Evolutionary conservation across 2,113 vertebrate species (phyloP), one percentile per base, ranked within the genome.

Genomic region (Pollimyrus isidori): DNA sequence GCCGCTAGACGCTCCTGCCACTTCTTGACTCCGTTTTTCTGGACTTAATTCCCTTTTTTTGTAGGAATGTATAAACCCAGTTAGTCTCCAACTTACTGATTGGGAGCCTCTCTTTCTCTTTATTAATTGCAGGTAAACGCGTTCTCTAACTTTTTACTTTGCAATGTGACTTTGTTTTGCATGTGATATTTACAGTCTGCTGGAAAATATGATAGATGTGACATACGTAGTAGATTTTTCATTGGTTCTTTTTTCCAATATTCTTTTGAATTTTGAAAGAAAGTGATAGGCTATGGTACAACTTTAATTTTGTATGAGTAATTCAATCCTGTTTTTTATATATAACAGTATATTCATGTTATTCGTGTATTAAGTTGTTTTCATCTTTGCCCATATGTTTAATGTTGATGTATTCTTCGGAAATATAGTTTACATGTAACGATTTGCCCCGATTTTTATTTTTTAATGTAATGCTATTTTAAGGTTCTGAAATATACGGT

Each of bases 101-200:
- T 73, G 6, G 62, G n/a, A 88, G 3, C 15, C 62, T 50, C n/a
- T 62, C 58, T 23, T 69, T 62, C 23, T 88, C 23, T 48, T 73
- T 73, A 30, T 48, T 45, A 49, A 4, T 26, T 46, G 45, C 56
- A 88, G 87, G 87, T 88, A 88, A 88, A 84, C 35, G n/a, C 73
- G 13, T 1, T 39, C 15, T 76, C 30, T 73, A 73, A 73, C 65
- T 73, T 73, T 35, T 26, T 19, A 42, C 19, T 42, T 80, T 39
- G 17, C 19, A 80, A 42, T 42, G 35, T 80, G 3, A 80, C 30
- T 39, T 80, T 76, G 73, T 19, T 76, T 76, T 80, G 73, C 73
- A 39, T 80, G 19, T 73, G 26, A 35, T 42, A 39, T 76, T 76
- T 35, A 39, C 30, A 80, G 3, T 80, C 35, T 42, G 15, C 13